Base-by-base conservation (phyloP, 2,113 vertebrate species). In the Haliaeetus leucogaster region DNA sequence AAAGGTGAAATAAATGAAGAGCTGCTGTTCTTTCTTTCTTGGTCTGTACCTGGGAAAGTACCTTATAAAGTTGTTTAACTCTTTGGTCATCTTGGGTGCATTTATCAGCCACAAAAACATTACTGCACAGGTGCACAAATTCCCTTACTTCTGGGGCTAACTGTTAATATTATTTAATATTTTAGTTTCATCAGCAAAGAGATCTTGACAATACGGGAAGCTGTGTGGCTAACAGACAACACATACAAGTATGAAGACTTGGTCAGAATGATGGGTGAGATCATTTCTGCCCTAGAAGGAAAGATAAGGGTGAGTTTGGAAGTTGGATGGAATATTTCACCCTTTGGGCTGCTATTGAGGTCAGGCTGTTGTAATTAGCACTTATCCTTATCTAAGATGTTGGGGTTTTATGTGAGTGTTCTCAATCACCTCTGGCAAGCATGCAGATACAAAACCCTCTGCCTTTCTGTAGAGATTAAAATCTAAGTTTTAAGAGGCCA, bases 201-300 rank as follows among this genome's bases (percentile, higher is more conserved):
- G 87, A 99, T 99, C 92, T 91, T 99, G 97, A 99, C 99, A 0
- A 99, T 99, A 86, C 98, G 99, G 6, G 99, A 99, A 97, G 99
- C 99, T 1, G 99, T 99, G 59, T 99, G 99, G 99, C 99, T 99
- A 63, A 99, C 99, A 1, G 99, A 99, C 98, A 99, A 99, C 97
- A 99, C 99, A 0, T 99, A 99, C 96, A 99, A 99, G 95, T 99
- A 99, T 6, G 99, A 99, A 83, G 99, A 99, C 94, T 92, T 99
- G 93, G 99, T 99, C 55, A 98, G 99, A 81, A 99, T 99, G 99
- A 99, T 99, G 99, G 99, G 99, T 1, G 99, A 99, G 95, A 98
- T 99, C 6, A 98, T 99, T 82, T 99, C 99, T 45, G 99, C 99
- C 56, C 98, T 99, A 77, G 98, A 99, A 82, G 99, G 99, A 43